A percentile compares a stretch with the other conserved stretches of the same genome.
Conservation (phyloP, 2,113 vertebrate genomes). For the Aspidoscelis tigris region DNA sequence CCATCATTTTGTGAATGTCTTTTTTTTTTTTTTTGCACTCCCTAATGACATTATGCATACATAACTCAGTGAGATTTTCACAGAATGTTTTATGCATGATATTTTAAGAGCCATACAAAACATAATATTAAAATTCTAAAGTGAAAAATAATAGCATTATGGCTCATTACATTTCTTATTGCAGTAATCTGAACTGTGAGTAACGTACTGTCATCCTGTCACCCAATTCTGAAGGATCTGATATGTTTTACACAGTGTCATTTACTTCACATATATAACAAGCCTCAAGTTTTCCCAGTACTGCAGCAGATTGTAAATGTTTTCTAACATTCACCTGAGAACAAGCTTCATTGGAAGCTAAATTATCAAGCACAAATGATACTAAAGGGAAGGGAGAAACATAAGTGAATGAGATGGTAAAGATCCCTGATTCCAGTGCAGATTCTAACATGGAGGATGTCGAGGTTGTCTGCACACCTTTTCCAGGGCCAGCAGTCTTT, state of each 20-base stretch:
- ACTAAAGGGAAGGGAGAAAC: not conserved
- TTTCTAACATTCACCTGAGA: slow-evolving; percentile 54
- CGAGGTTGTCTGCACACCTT: no score
- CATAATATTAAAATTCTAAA: slow-evolving; percentile 73
- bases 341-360: slow-evolving; percentile 38
- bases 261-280: slow-evolving; percentile 66
- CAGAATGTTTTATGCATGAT: slow-evolving; percentile 73
- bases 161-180: slow-evolving; percentile 72
- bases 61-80: slow-evolving; percentile 57
- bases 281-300: slow-evolving; percentile 48
- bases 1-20: slow-evolving; percentile 48
- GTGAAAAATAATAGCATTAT: slow-evolving; percentile 76
- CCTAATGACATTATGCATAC: slow-evolving; percentile 63
- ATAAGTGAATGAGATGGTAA: slow-evolving; percentile 9
- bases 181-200: slow-evolving; percentile 71
- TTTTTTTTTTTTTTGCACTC: slow-evolving; percentile 30
- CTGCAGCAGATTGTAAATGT: slow-evolving; percentile 34
- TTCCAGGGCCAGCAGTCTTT: no score
- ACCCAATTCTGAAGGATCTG: slow-evolving; percentile 62
- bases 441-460: no score
- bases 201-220: slow-evolving; percentile 70
- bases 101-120: slow-evolving; percentile 73
- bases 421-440: not conserved
- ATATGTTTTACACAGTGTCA: slow-evolving; percentile 60
- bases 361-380: slow-evolving; percentile 31